Percentiles rank a stretch among this genome's conserved stretches.
Evolutionary conservation across 2,888 invertebrate species (phyloP).

Genomic region (Stratiomys singularior): DNA sequence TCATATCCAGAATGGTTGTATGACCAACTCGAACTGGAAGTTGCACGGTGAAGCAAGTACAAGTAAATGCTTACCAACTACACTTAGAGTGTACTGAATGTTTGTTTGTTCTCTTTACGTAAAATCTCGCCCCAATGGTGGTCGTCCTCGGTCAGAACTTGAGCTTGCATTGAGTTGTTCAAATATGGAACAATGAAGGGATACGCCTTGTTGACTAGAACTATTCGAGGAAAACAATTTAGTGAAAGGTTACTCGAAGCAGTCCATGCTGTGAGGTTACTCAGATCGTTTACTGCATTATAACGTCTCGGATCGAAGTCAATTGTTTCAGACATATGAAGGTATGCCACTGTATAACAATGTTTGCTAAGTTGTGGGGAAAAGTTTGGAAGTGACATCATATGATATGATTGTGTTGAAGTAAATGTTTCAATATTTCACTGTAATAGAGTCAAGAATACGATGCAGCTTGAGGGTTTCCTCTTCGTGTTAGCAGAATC

Average conservation of each 20-base stretch:
- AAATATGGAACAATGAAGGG: slow-evolving; percentile 24
- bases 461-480: no score
- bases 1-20: slow-evolving; percentile 7
- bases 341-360: not conserved
- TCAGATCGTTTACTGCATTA: slow-evolving; percentile 6
- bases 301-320: slow-evolving; percentile 6
- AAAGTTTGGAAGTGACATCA: not conserved
- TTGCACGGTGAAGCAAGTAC: not conserved
- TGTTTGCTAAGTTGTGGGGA: not conserved
- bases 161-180: not conserved
- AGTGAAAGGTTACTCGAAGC: slow-evolving; percentile 20
- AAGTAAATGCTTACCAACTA: no score
- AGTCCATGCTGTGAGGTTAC: slow-evolving; percentile 10
- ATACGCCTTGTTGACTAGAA: slow-evolving; percentile 30
- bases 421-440: not conserved
- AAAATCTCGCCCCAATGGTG: not conserved
- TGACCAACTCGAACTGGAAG: not conserved
- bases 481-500: no score
- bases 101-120: not conserved
- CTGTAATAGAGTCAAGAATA: no score
- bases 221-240: slow-evolving; percentile 30
- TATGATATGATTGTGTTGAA: not conserved
- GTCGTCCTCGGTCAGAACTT: not conserved
- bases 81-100: no score
- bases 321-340: slow-evolving; percentile 15